Percentiles rank a stretch among this genome's conserved stretches.
phyloP scores from a whole-genome alignment of 2,113 vertebrate species.

The Spheniscus mendiculus region DNA sequence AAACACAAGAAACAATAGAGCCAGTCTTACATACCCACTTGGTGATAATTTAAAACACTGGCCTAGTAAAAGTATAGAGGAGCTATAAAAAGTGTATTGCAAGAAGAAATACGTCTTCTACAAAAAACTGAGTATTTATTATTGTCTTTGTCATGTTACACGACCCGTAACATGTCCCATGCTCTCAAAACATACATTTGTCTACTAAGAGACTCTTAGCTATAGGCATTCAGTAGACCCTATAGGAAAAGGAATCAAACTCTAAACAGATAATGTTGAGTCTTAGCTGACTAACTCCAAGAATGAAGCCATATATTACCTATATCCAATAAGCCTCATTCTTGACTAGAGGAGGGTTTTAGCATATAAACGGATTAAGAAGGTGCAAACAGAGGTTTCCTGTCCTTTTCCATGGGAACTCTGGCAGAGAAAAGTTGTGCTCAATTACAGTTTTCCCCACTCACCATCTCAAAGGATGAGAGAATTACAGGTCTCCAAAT shows the following conservation, averaged over 20 bases:
- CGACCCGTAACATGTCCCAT: too few species aligned
- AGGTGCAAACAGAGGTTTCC: neutral
- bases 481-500: neutral
- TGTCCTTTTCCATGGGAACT: neutral
- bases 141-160: neutral
- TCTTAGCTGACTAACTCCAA: neutral
- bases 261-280: neutral
- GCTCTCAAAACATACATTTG: neutral
- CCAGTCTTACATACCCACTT: neutral
- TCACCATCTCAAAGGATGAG: neutral
- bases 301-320: neutral
- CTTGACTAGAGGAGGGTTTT: neutral
- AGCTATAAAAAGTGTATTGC: neutral
- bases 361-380: neutral
- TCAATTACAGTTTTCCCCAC: neutral
- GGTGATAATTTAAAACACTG: neutral
- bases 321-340: neutral
- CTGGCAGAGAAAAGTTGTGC: neutral
- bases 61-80: neutral
- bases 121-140: neutral
- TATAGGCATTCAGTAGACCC: neutral
- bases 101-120: neutral
- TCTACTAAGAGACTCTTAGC: neutral
- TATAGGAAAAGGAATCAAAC: neutral
- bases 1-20: neutral